Conservation (phyloP, 2,113 vertebrate genomes). For the Dunckerocampus dactyliophorus region DNA sequence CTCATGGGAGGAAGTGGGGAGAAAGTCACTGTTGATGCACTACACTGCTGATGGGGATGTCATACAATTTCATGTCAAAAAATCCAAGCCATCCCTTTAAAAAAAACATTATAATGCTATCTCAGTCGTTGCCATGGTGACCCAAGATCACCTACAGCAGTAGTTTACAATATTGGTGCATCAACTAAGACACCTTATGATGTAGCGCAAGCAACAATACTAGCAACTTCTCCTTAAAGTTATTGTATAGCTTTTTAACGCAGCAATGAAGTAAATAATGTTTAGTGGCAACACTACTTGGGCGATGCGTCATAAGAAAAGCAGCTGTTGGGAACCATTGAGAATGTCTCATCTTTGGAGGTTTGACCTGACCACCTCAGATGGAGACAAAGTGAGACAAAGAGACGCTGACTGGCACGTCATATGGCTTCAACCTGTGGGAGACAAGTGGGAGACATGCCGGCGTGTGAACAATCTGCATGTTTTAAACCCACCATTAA, state of each 20-base stretch:
- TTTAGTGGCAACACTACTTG: neutral
- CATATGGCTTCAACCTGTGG: neutral
- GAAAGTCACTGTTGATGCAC: too few species aligned
- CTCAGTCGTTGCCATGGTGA: too few species aligned
- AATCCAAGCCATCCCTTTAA: too few species aligned
- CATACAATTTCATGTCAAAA: too few species aligned
- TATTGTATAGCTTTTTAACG: neutral
- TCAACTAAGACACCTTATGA: too few species aligned
- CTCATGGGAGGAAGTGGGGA: too few species aligned
- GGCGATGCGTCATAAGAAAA: slow-evolving; percentile 24
- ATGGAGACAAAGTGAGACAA: slow-evolving; percentile 16
- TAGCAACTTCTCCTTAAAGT: too few species aligned
- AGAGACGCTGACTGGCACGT: slow-evolving; percentile 10
- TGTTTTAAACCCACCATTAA: neutral
- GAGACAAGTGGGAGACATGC: neutral
- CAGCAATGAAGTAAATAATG: neutral
- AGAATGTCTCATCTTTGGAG: slow-evolving; percentile 20
- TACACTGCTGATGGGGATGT: too few species aligned
- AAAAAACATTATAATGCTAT: too few species aligned
- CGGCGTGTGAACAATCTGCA: neutral
- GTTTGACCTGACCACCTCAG: slow-evolving; percentile 30
- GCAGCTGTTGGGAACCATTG: slow-evolving; percentile 24
- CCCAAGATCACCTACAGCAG: too few species aligned
- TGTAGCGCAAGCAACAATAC: too few species aligned
- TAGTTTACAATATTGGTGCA: too few species aligned